phyloP scores from a whole-genome alignment of 2,113 vertebrate genomes.

The Chloroceryle aenea region DNA sequence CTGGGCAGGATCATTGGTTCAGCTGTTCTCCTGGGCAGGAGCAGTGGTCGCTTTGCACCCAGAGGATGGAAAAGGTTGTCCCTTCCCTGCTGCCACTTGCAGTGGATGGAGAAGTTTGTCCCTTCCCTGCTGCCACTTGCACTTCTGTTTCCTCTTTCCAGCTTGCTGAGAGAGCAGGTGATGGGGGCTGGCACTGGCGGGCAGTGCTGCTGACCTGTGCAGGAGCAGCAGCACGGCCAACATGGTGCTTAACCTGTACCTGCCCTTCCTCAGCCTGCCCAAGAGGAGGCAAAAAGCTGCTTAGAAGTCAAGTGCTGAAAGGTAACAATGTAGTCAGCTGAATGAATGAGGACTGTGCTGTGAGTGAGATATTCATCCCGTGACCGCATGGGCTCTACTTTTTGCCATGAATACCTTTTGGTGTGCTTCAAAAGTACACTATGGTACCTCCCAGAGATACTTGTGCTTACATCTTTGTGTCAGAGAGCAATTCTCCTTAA shows the following conservation, averaged over 20 bases:
- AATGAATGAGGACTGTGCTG: background rate
- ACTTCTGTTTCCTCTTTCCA: background rate
- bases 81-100: no score
- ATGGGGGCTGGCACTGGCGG: background rate
- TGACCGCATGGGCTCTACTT: background rate
- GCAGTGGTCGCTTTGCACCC: background rate
- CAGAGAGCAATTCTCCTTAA: background rate
- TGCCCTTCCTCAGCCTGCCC: background rate
- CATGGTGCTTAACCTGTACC: background rate
- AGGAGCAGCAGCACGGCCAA: background rate
- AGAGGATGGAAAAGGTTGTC: accelerated
- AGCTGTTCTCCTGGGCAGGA: background rate
- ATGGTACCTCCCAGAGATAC: background rate
- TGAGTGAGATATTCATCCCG: accelerated
- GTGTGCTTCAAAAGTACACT: background rate
- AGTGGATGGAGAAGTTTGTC: accelerated
- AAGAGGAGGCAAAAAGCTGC: background rate
- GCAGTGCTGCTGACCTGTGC: background rate
- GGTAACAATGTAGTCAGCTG: background rate
- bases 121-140: background rate
- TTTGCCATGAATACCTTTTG: background rate
- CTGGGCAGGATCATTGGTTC: background rate
- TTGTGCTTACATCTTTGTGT: background rate
- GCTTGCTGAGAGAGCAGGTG: background rate
- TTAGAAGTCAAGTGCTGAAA: background rate